Base-by-base conservation (phyloP, 2,888 invertebrate genomes). In the Gastracanthus pulcherrimus region DNA sequence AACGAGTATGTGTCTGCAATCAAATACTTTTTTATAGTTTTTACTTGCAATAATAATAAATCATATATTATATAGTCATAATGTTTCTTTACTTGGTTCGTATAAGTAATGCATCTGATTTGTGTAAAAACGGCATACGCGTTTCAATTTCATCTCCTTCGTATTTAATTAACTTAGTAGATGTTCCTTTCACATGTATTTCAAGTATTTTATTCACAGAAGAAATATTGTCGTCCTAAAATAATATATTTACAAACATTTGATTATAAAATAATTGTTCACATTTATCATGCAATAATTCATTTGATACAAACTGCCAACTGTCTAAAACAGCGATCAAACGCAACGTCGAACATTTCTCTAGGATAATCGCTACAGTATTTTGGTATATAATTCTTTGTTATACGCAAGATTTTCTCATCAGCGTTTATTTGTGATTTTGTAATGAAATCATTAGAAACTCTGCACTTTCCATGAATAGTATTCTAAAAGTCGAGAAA, bases 41-140 rank as follows among this genome's bases (percentile, higher is more conserved):
- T 19, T 0, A 19, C n/a, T n/a, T n/a, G n/a, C n/a, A n/a, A n/a
- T n/a, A n/a, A n/a, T n/a, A n/a, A n/a, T n/a, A 51, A 23, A 2
- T 51, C 7, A 19, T 13, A 7, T 51, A 9, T 51, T 16, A 26
- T 45, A 1, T 4, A n/a, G 3, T 29, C 26, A 58, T 29, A 26
- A n/a, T n/a, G n/a, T n/a, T 29, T 31, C 3, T 26, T 58, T 34
- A 60, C 60, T 60, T 60, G n/a, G 60, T 60, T 5, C 31, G 16
- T 31, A 34, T 13, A n/a, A 60, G n/a, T 31, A 60, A 60, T 60
- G 29, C 60, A 60, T 60, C 60, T n/a, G 60, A 60, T 60, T 60
- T 60, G 34, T 60, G 60, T n/a, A 60, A n/a, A 60, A 31, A 60
- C 29, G 60, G 60, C 60, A 60, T 60, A 16, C n/a, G 7, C 1